These are phyloP conservation scores for silkworm (Bombyx mori) DNA, from an alignment of 1,140 invertebrate genomes.

Conservation along the genomic window DNA sequence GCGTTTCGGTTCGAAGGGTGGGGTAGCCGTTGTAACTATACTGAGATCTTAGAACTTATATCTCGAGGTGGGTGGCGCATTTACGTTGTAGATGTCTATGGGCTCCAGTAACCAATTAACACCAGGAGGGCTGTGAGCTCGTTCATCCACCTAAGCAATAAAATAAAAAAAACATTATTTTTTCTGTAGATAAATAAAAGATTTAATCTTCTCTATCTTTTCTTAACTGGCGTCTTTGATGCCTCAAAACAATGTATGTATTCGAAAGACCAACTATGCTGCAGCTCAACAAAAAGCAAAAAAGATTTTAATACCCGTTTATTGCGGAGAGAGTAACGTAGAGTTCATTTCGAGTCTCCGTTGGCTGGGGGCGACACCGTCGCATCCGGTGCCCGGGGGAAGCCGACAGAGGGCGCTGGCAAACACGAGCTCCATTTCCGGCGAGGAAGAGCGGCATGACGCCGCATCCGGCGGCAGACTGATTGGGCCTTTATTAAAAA, in stretches of 20 bases:
- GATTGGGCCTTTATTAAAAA: slow-evolving; percentile 67
- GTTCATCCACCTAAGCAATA: too few relatives aligned
- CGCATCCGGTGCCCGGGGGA: slow-evolving; percentile 28
- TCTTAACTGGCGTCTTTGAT: neutral
- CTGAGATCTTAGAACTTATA: too few relatives aligned
- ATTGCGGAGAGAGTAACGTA: slow-evolving; percentile 25
- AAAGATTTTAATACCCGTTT: slow-evolving; percentile 21
- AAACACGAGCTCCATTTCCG: slow-evolving; percentile 50
- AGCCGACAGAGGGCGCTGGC: slow-evolving; percentile 35
- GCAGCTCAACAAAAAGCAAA: slow-evolving; percentile 9
- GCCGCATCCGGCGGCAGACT: slow-evolving; percentile 47
- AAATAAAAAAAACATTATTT: too few relatives aligned
- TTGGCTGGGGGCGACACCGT: slow-evolving; percentile 32
- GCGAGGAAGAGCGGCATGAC: slow-evolving; percentile 38
- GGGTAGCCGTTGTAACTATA: too few relatives aligned
- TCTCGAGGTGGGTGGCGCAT: too few relatives aligned
- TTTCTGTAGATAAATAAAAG: neutral
- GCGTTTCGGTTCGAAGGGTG: too few relatives aligned
- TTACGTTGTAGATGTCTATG: too few relatives aligned
- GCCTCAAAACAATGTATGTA: neutral
- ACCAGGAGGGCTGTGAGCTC: too few relatives aligned
- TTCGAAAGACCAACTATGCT: neutral
- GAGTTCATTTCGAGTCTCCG: slow-evolving; percentile 35
- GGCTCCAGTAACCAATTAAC: too few relatives aligned
- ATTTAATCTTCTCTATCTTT: neutral